These are phyloP conservation scores for Zhuqinia jingwanae DNA, from an alignment of 2,888 invertebrate genomes.

Conservation along the genomic window DNA sequence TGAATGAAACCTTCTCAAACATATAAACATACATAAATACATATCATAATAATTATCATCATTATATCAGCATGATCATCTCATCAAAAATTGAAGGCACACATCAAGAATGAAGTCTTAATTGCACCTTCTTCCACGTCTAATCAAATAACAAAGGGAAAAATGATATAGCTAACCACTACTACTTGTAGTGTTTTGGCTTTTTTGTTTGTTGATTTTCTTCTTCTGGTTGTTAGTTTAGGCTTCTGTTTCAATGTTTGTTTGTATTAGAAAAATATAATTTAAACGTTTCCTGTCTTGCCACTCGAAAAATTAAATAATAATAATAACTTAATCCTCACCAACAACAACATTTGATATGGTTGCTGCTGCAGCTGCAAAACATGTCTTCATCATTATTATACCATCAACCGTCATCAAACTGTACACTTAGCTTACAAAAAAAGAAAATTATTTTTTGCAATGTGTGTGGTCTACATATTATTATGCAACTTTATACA, in stretches of 20 bases:
- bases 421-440: background rate
- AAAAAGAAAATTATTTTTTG: background rate
- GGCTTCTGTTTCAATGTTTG: background rate
- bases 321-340: conserved; percentile 23
- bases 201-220: background rate
- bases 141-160: conserved; percentile 65
- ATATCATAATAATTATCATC: too few relatives aligned
- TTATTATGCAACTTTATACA: too few relatives aligned
- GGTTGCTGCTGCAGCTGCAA: background rate
- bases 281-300: too few relatives aligned
- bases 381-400: background rate
- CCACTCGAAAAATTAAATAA: conserved; percentile 8
- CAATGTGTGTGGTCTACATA: conserved; percentile 11
- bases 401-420: background rate
- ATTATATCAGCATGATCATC: background rate
- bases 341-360: background rate
- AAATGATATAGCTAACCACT: background rate
- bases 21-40: too few relatives aligned
- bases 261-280: too few relatives aligned
- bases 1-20: background rate
- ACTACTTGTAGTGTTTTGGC: background rate
- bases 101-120: conserved; percentile 54
- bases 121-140: conserved; percentile 42
- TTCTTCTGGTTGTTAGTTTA: background rate
- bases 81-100: too few relatives aligned